Evolutionary conservation across 2,888 invertebrate genomes (phyloP), one percentile per base, ranked within the genome.

Genomic region (Pseudococcus jackbeardsleyi): DNA sequence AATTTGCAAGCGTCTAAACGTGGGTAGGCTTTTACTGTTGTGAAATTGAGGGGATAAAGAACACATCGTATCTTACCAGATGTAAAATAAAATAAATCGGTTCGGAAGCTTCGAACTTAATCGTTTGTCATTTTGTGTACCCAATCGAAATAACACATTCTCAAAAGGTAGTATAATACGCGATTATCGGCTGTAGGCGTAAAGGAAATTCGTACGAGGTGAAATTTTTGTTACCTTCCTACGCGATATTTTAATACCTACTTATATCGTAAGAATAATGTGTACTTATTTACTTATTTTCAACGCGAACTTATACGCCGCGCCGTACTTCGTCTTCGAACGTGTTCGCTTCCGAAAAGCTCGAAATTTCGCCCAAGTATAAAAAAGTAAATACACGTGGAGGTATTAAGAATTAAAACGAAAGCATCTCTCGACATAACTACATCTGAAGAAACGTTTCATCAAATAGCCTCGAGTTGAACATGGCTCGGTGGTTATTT

Each of bases 1-100:
- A 12, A 17, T 54, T 54, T 15, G 8, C n/a, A 59, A 33, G 26
- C 26, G 26, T 59, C 26, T 3, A 3, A 59, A 12, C 68, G 68
- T 72, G 12, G 26, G 68, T 33, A 12, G 26, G n/a, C 33, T 64
- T 22, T 22, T 64, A 22, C 19, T 12, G 50, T 17, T 5, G 54
- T 33, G 15, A 54, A 54, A 54, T 54, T 54, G 54, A 54, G 54
- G 15, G 5, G 54, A 54, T 54, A 54, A 54, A 54, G 54, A 54
- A 19, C 19, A 19, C 59, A 19, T 19, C 33, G 68, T 4, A 11
- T 72, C 15, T 72, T 72, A 72, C 33, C 22, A 22, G 33, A 72
- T 33, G 68, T 72, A 72, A 12, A 72, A 72, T 72, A 72, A 72
- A 72, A 72, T 26, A 26, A 72, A 72, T 72, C 68, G 22, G 12